Conservation (phyloP, 2,888 invertebrate species). For the Drosophila kanekoi region DNA sequence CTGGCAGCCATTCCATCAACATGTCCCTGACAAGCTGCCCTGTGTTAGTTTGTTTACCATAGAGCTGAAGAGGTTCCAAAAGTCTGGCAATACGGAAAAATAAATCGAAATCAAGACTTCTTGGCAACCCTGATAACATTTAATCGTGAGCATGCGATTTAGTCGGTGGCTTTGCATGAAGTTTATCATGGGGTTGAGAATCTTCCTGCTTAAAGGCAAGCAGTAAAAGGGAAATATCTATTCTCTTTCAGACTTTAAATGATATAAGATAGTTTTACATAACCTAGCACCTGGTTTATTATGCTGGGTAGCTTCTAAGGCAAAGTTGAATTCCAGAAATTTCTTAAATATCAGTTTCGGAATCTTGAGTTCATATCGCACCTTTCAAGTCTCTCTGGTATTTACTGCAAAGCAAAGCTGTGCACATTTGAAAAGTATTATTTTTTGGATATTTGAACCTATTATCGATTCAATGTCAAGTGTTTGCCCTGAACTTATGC, state of each 20-base stretch:
- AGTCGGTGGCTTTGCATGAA: background rate
- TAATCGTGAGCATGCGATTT: background rate
- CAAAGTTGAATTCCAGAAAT: no score
- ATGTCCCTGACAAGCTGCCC: constrained; percentile 7
- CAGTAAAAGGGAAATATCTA: no score
- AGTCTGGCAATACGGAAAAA: constrained; percentile 6
- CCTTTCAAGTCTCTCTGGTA: background rate
- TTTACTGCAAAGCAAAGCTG: constrained; percentile 24
- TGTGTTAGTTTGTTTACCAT: constrained; percentile 37
- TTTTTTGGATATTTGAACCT: constrained; percentile 66
- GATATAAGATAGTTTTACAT: no score
- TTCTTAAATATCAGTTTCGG: no score
- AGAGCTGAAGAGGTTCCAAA: constrained; percentile 38
- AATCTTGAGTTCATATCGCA: background rate
- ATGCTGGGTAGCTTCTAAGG: no score
- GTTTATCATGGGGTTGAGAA: background rate
- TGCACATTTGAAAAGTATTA: constrained; percentile 44
- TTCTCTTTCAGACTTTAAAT: no score
- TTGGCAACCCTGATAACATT: background rate
- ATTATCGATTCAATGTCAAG: constrained; percentile 78
- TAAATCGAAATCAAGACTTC: no score
- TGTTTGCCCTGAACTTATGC: constrained; percentile 63
- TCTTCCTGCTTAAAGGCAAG: background rate
- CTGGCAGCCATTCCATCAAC: background rate
- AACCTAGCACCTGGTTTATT: no score